phyloP scores from a whole-genome alignment of 1,140 invertebrate genomes.

The Neuroterus valhalla region DNA sequence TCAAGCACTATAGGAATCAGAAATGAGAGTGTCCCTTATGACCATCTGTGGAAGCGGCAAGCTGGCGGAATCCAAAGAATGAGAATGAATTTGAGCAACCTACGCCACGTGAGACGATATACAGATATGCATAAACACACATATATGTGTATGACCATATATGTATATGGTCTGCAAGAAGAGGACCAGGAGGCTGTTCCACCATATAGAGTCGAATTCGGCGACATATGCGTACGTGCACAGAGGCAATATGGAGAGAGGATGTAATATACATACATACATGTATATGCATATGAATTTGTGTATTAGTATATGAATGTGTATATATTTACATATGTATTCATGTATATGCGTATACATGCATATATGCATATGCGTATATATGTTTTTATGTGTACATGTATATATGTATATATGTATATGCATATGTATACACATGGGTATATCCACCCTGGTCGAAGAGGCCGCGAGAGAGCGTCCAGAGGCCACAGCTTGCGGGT shows the following conservation, averaged over 20 bases:
- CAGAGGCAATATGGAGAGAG: constrained; percentile 60
- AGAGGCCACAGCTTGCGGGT: constrained; percentile 72
- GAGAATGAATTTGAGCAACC: constrained; percentile 30
- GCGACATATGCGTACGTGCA: constrained; percentile 66
- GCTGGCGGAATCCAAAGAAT: constrained; percentile 27
- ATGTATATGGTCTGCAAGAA: background rate
- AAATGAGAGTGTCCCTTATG: constrained; percentile 21
- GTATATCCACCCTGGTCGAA: constrained; percentile 22
- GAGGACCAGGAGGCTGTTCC: constrained; percentile 35
- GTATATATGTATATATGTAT: background rate
- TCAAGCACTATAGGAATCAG: background rate
- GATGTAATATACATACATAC: constrained; percentile 26
- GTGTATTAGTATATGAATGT: background rate
- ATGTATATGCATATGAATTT: too few species aligned
- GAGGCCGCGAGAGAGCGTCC: constrained; percentile 49
- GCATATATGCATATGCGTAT: background rate
- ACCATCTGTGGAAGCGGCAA: constrained; percentile 22
- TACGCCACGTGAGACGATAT: constrained; percentile 18
- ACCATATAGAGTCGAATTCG: constrained; percentile 55
- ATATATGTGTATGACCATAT: too few species aligned
- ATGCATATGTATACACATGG: background rate
- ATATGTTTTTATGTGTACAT: background rate
- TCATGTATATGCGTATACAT: background rate
- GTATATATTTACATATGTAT: background rate
- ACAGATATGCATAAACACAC: too few species aligned